Percentiles rank a stretch among this genome's conserved stretches.
Conservation (phyloP, 2,888 invertebrate genomes). For the Mythimna lalbum region DNA sequence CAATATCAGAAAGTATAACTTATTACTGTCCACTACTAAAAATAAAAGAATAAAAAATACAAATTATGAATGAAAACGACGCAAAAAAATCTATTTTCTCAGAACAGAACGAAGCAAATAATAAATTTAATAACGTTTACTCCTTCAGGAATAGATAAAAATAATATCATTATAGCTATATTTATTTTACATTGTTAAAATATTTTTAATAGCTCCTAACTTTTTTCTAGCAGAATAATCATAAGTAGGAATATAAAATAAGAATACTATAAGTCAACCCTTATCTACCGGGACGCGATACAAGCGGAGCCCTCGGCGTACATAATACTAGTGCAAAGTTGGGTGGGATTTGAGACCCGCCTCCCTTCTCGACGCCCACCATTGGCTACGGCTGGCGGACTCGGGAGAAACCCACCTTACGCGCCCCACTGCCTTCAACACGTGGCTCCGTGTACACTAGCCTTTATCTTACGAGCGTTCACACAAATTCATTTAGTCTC, state of each 20-base stretch:
- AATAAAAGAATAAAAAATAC: conserved; percentile 1
- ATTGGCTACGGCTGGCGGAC: conserved; percentile 75
- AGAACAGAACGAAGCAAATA: conserved; percentile 12
- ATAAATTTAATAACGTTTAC: conserved; percentile 12
- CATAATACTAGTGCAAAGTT: conserved; percentile 76
- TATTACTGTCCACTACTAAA: neutral
- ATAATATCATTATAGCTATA: neutral
- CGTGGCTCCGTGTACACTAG: conserved; percentile 78
- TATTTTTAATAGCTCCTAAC: conserved; percentile 22
- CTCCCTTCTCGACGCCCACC: conserved; percentile 73
- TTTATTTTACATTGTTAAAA: conserved; percentile 9
- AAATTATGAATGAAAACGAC: conserved; percentile 2
- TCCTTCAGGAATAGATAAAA: conserved; percentile 22
- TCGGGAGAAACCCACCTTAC: conserved; percentile 74
- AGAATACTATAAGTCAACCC: conserved; percentile 74
- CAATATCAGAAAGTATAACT: neutral
- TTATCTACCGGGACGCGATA: conserved; percentile 70
- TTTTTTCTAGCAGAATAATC: conserved; percentile 22
- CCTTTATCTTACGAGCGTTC: conserved; percentile 87
- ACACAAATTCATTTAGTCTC: conserved; percentile 87
- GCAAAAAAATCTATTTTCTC: conserved; percentile 5
- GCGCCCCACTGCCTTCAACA: conserved; percentile 79
- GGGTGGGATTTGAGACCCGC: conserved; percentile 79
- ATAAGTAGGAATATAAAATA: conserved; percentile 56
- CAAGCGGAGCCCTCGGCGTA: conserved; percentile 73